A percentile compares a stretch with the other conserved stretches of the same genome.
Evolutionary conservation across 2,888 invertebrate species (phyloP).

Genomic region (Folsomia candida): DNA sequence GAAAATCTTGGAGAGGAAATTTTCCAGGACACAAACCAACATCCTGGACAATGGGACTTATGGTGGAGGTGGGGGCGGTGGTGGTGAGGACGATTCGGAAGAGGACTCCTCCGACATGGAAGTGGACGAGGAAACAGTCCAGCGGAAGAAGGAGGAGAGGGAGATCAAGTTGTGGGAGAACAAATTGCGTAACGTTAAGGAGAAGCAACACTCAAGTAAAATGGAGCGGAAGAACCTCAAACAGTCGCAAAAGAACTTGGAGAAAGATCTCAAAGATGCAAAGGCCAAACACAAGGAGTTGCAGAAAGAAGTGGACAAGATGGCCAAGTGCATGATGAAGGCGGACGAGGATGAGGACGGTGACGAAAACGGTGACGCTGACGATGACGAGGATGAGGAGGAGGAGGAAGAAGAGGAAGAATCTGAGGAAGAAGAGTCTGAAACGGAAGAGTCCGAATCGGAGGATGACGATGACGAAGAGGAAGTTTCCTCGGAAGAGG

Average conservation of each 20-base stretch:
- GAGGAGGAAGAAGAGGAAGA: slow-evolving; percentile 42
- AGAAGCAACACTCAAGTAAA: slow-evolving; percentile 69
- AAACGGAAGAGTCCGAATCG: slow-evolving; percentile 51
- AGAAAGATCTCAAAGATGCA: slow-evolving; percentile 68
- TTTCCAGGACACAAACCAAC: slow-evolving; percentile 52
- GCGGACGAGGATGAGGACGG: slow-evolving; percentile 72
- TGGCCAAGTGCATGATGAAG: slow-evolving; percentile 78
- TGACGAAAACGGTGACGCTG: slow-evolving; percentile 61
- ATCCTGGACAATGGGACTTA: slow-evolving; percentile 61
- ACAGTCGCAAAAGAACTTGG: slow-evolving; percentile 77
- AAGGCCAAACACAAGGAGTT: slow-evolving; percentile 53
- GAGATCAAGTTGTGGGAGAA: slow-evolving; percentile 66
- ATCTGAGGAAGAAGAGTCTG: slow-evolving; percentile 50
- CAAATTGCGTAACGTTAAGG: slow-evolving; percentile 58
- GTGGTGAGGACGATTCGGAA: slow-evolving; percentile 26
- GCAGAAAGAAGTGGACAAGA: slow-evolving; percentile 59
- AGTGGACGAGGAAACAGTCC: slow-evolving; percentile 62
- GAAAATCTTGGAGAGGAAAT: slow-evolving; percentile 39
- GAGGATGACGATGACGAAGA: slow-evolving; percentile 57
- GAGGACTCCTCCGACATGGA: slow-evolving; percentile 55
- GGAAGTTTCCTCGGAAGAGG: slow-evolving; percentile 50
- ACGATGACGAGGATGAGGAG: slow-evolving; percentile 38
- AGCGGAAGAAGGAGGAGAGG: slow-evolving; percentile 61
- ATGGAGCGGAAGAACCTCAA: slow-evolving; percentile 75
- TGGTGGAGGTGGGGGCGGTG: slow-evolving; percentile 40